Percentiles rank a stretch among this genome's conserved stretches.
Conservation (phyloP, 2,113 vertebrate species). For the Chaetorhynchus papuensis region DNA sequence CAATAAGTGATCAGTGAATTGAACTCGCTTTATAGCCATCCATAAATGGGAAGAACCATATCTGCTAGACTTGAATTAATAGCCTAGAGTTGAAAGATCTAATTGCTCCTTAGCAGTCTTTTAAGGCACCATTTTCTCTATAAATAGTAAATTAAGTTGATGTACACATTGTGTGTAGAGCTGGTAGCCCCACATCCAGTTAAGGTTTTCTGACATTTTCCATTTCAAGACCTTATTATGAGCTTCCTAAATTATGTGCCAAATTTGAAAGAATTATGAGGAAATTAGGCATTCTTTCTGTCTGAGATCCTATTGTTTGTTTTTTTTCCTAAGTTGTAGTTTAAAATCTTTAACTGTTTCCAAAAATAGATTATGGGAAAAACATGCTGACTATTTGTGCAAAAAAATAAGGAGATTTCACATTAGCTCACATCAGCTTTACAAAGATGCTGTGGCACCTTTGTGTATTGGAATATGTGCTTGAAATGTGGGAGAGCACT, state of each 20-base stretch:
- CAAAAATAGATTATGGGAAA: background rate
- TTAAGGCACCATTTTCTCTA: background rate
- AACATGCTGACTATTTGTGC: background rate
- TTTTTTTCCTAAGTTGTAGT: background rate
- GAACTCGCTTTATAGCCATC: background rate
- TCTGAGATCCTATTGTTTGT: background rate
- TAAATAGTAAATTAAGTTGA: background rate
- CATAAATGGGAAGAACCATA: background rate
- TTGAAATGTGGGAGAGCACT: background rate
- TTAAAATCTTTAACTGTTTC: background rate
- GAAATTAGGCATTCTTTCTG: background rate
- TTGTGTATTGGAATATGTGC: background rate
- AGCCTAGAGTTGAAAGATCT: background rate
- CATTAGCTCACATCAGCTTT: background rate
- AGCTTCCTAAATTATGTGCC: background rate
- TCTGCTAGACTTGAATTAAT: background rate
- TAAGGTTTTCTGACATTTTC: background rate
- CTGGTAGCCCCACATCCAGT: background rate
- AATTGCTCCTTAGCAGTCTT: background rate
- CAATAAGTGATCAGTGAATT: background rate
- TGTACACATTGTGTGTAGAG: background rate
- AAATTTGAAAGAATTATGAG: background rate
- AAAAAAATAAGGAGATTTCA: background rate
- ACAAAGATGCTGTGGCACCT: background rate
- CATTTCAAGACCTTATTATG: background rate